A percentile compares a stretch with the other conserved stretches of the same genome.
Conservation (phyloP, 2,888 invertebrate species). For the Scaptodrosophila latifasciaeformis region DNA sequence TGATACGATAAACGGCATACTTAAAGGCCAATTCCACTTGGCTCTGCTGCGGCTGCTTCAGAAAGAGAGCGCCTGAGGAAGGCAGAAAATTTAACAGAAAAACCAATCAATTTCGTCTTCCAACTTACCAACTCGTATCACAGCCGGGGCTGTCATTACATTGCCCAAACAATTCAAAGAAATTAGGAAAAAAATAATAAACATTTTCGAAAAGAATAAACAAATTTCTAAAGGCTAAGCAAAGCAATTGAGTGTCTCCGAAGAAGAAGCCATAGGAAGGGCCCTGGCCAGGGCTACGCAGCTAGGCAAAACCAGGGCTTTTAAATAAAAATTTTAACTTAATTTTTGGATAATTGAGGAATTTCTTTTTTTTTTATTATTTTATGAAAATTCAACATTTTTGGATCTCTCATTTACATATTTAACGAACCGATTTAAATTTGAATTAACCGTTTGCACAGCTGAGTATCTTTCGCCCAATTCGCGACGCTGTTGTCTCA, state of each 20-base stretch:
- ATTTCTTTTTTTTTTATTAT: background rate
- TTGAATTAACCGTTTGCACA: conserved; percentile 81
- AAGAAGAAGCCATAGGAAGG: background rate
- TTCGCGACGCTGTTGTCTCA: conserved; percentile 79
- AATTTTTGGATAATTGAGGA: background rate
- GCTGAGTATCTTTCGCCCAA: conserved; percentile 81
- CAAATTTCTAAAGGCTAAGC: background rate
- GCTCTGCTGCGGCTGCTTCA: conserved; percentile 82
- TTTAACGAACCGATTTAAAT: conserved; percentile 82
- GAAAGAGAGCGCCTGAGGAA: conserved; percentile 87
- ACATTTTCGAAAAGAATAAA: background rate
- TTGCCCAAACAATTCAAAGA: background rate
- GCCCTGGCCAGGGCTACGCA: no score
- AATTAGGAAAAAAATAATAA: background rate
- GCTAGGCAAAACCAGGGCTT: background rate
- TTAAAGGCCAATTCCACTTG: conserved; percentile 86
- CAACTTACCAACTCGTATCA: no score
- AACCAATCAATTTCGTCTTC: no score
- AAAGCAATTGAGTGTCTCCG: background rate
- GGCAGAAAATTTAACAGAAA: no score
- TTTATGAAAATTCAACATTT: background rate
- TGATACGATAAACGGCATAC: conserved; percentile 86
- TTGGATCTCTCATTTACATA: conserved; percentile 71
- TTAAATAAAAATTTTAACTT: background rate
- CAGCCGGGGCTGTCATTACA: background rate